A percentile compares a stretch with the other conserved stretches of the same genome.
Evolutionary conservation across 2,113 vertebrate genomes (phyloP).

Genomic region (Prionailurus viverrinus): DNA sequence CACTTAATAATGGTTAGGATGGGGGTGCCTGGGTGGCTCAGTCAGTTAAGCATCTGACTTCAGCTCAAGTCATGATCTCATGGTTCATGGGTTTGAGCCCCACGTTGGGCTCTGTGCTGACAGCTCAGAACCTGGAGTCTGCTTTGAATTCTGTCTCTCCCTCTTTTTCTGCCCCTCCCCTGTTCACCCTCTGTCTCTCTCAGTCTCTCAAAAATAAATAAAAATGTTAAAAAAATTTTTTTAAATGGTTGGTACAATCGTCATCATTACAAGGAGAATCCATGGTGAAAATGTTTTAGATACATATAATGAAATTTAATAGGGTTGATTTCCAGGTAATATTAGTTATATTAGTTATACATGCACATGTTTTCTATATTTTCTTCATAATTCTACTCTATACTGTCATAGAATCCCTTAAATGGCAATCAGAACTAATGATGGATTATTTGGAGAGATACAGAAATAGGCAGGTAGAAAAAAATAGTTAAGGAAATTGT

Average conservation of each 20-base stretch:
- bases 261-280: not conserved
- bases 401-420: not conserved
- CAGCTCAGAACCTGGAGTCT: no score
- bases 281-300: not conserved
- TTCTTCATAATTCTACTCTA: not conserved
- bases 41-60: no score
- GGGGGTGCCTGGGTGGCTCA: no score
- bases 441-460: not conserved
- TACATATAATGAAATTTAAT: not conserved
- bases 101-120: no score
- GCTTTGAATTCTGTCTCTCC: no score
- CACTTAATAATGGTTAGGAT: not conserved
- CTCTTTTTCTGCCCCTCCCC: no score
- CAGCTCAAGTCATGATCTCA: no score
- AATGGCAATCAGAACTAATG: not conserved
- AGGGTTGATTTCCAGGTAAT: not conserved
- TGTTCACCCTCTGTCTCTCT: no score
- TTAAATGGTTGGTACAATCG: no score
- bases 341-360: not conserved
- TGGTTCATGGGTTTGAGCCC: no score
- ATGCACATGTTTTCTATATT: not conserved
- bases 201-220: no score
- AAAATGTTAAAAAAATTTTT: no score
- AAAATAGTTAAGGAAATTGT: not conserved
- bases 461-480: not conserved